Evolutionary conservation across 1,140 invertebrate species (phyloP), one percentile per base, ranked within the genome.

Genomic region (Belonocnema kinseyi): DNA sequence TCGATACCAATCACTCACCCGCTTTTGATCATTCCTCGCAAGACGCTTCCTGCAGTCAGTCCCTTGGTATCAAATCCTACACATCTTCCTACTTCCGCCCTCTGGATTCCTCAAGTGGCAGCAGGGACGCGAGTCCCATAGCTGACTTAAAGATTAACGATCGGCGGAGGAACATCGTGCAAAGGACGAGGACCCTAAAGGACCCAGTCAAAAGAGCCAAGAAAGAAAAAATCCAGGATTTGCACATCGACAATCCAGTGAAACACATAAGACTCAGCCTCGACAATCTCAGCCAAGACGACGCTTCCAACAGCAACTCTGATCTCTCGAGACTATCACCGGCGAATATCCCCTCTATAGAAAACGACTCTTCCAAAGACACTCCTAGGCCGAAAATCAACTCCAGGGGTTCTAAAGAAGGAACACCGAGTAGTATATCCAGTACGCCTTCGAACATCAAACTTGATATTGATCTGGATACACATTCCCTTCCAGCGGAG

Each of bases 1-100:
- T 96, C 81, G 94, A 94, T 79, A 89, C 90, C 0, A 93, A 93
- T 83, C 91, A 92, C 66, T 92, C 92, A 6, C 90, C 91, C 0
- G 88, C 91, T 0, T 91, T 89, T 73, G 90, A 92, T 79, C 89
- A 90, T 72, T 88, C 90, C 0, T 91, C 89, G 0, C 91, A 92
- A 50, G 91, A 92, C 74, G 89, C 91, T 0, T 85, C 87, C 0
- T 91, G 90, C 72, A 91, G 90, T 61, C 90, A 91, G 26, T 83
- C 87, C 0, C 73, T 91, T 8, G 87, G 89, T 6, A 80, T 90
- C 70, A 89, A 88, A 53, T 71, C 61, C 6, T 83, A 80, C 52
- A 50, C 77, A 2, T 73, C 79, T 7, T 84, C 66, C 58, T 90
- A 89, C 21, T 91, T 91, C 72, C 89, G 90, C 0, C 85, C 90